phyloP scores from a whole-genome alignment of 2,888 invertebrate genomes.

The Cerastis leucographa region DNA sequence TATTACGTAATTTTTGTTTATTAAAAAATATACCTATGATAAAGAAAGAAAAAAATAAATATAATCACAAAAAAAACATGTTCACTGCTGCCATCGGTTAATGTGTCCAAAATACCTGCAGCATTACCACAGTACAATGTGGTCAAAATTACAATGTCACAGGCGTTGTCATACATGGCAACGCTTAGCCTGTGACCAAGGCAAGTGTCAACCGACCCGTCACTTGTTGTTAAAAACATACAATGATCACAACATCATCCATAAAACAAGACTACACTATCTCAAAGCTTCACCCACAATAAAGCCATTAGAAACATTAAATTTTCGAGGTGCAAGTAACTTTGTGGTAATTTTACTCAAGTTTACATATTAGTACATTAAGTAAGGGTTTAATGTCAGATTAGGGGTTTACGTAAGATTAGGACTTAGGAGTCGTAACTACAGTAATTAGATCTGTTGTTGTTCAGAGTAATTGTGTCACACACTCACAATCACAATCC shows the following conservation, averaged over 20 bases:
- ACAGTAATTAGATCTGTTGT: constrained; percentile 22
- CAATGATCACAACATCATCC: background rate
- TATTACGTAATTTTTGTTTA: too few relatives aligned
- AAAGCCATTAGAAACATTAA: background rate
- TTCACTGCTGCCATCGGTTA: background rate
- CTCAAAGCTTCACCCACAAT: background rate
- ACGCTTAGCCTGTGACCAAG: too few relatives aligned
- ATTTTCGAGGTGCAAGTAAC: background rate
- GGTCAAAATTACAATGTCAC: too few relatives aligned
- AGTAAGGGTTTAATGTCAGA: constrained; percentile 8
- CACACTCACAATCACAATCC: background rate
- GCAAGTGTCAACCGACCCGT: too few relatives aligned
- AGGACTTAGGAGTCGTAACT: background rate
- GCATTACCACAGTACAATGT: background rate
- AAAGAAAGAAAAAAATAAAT: too few relatives aligned
- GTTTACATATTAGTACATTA: constrained; percentile 4
- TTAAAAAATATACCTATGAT: too few relatives aligned
- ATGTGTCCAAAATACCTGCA: background rate
- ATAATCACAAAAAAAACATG: too few relatives aligned
- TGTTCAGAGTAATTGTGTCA: background rate
- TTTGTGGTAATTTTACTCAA: background rate
- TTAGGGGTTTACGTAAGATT: constrained; percentile 24
- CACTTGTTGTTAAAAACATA: too few relatives aligned
- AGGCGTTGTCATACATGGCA: too few relatives aligned
- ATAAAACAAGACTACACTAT: background rate